Base-by-base conservation (phyloP, 2,888 invertebrate genomes). In the Phrixothrix hirtus region DNA sequence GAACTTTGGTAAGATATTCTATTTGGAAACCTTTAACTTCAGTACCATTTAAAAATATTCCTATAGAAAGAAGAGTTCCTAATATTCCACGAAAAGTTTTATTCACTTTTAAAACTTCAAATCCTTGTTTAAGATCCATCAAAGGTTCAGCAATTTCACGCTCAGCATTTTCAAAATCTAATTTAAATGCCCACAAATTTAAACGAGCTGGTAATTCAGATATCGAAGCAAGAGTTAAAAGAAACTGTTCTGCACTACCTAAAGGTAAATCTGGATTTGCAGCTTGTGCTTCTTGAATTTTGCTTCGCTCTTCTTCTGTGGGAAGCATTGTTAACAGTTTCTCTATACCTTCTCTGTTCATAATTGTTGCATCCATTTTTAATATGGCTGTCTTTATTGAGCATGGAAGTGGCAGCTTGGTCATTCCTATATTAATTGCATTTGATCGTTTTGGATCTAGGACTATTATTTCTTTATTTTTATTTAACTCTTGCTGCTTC, bases 341-440 rank as follows among this genome's bases (percentile, higher is more conserved):
- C 81, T 97, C 97, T 61, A 98, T 96, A 15, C 96, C 96, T 77
- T 99, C 99, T 64, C 96, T 83, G 64, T 96, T 99, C 77, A 99
- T 92, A 35, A 99, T 95, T 1, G 96, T 93, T 1, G 93, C 92
- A 74, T 99, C 99, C 96, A 99, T 99, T 79, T 99, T 99, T 75
- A 99, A 80, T 58, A 96, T 95, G 15, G 98, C 99, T n/a, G 96
- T 92, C 74, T 98, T 98, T 59, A 99, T 99, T 4, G 97, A 94
- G 59, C 96, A 85, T 0, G 97, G 94, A 0, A 97, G 97, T 1
- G 99, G 99, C 59, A 99, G 79, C 74, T 97, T 98, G 13, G 98
- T 99, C 89, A 99, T 92, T 10, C 97, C 97, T 66, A 99, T 99
- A 75, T 99, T 99, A 64, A 99, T 99, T 30, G 96, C 97, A 75